Evolutionary conservation across 2,113 vertebrate genomes (phyloP).

Genomic region (Amblyopsis rosae): DNA sequence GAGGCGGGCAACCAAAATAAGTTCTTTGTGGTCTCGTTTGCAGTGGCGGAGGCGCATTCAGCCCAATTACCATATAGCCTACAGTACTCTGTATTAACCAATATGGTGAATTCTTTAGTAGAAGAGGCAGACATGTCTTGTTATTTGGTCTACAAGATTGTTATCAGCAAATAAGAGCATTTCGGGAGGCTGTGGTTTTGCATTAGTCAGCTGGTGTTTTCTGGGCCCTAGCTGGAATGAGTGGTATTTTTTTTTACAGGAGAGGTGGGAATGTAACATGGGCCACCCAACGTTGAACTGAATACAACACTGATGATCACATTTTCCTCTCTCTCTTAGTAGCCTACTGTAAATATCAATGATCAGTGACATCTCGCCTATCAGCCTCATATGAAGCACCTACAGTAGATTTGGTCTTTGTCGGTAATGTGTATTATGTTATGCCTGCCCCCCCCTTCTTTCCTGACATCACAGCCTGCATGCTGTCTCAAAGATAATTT

Average conservation of each 20-base stretch:
- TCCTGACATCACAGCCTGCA: not conserved
- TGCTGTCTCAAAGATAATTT: not conserved
- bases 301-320: conserved; percentile 59
- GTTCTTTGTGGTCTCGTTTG: conserved; percentile 22
- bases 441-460: not conserved
- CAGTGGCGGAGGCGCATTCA: conserved; percentile 19
- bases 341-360: not conserved
- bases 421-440: not conserved
- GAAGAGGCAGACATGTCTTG: conserved; percentile 2
- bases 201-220: conserved; percentile 61
- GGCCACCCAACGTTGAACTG: conserved; percentile 80
- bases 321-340: not conserved
- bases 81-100: not conserved
- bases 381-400: not conserved
- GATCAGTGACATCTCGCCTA: not conserved
- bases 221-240: conserved; percentile 63
- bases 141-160: conserved; percentile 1
- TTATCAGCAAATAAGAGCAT: not conserved
- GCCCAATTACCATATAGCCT: conserved; percentile 18
- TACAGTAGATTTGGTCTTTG: not conserved
- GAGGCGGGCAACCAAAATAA: not conserved
- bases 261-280: conserved; percentile 80
- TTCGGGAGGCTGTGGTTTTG: conserved; percentile 27
- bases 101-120: not conserved
- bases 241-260: conserved; percentile 59